These are phyloP conservation scores for Hyphantria cunea DNA, from an alignment of 1,140 invertebrate genomes.

Conservation along the genomic window DNA sequence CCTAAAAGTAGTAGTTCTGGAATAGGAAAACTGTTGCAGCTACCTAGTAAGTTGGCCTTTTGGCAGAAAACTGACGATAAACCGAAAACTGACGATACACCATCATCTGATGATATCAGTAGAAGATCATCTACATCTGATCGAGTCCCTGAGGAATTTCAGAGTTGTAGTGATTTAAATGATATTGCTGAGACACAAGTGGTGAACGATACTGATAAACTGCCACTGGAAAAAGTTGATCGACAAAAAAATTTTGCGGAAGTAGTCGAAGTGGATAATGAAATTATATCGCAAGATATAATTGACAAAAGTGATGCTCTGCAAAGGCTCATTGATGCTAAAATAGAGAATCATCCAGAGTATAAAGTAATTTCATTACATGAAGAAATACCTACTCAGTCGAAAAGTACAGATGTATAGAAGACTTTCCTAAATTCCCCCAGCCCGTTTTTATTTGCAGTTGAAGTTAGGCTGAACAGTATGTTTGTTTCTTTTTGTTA, in stretches of 20 bases:
- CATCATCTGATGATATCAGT: slow-evolving; percentile 50
- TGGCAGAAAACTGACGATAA: slow-evolving; percentile 73
- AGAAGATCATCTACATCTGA: slow-evolving; percentile 55
- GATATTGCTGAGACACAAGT: slow-evolving; percentile 20
- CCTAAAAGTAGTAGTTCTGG: slow-evolving; percentile 50
- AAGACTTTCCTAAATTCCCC: slow-evolving; percentile 38
- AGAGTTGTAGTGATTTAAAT: slow-evolving; percentile 53
- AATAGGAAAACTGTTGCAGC: slow-evolving; percentile 73
- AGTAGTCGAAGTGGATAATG: slow-evolving; percentile 46
- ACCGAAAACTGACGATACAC: slow-evolving; percentile 50
- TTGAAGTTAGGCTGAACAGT: slow-evolving; percentile 52
- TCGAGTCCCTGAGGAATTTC: slow-evolving; percentile 46
- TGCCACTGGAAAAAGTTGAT: slow-evolving; percentile 37
- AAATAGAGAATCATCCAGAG: slow-evolving; percentile 69
- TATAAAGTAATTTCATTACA: slow-evolving; percentile 66
- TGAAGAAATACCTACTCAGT: slow-evolving; percentile 56
- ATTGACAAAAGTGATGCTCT: slow-evolving; percentile 65
- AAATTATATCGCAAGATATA: slow-evolving; percentile 54
- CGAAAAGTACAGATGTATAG: slow-evolving; percentile 79
- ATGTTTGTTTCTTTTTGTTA: slow-evolving; percentile 56
- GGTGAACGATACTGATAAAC: slow-evolving; percentile 21
- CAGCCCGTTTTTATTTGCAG: slow-evolving; percentile 38
- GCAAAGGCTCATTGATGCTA: slow-evolving; percentile 69
- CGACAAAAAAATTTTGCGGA: slow-evolving; percentile 46
- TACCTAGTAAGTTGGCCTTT: slow-evolving; percentile 77